Evolutionary conservation across 2,113 vertebrate species (phyloP), one percentile per base, ranked within the genome.

Genomic region (Lycocorax pyrrhopterus): DNA sequence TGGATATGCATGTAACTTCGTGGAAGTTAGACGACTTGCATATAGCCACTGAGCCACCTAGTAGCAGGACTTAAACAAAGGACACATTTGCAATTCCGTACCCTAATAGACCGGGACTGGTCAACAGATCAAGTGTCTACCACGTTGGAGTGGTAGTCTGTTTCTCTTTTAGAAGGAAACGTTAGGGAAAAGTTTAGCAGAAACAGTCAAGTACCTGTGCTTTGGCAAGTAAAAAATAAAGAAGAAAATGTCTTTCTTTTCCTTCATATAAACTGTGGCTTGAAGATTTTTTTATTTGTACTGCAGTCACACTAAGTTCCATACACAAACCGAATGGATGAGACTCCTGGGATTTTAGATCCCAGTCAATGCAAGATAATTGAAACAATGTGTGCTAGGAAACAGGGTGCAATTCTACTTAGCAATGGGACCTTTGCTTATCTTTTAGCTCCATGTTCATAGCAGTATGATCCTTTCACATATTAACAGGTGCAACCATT

Each of bases 401-500:
- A 94, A 85, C 12, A 62, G 16, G 16, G 78, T 78, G 23, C 26
- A 82, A 52, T 62, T 89, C 49, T 69, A 13, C 5, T 1, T 8
- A 20, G 39, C 33, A 89, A 27, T 15, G 35, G 53, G 30, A 73
- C 46, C 41, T 82, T 69, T 71, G n/a, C 63, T 90, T 74, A 76
- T 66, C 69, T 72, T 71, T 41, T 39, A 80, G 43, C 20, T 85
- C 78, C 2, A 0, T 76, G 33, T 13, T 3, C 16, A 55, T 6
- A 69, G 49, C n/a, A 81, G 39, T 29, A 44, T 8, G 37, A 89
- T 71, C 46, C 44, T 77, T 90, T 77, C 51, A 60, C 0, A 0
- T 23, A 86, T 37, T 75, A 84, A 88, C 69, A 93, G 49, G 83
- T 90, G 52, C 56, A 88, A 56, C 29, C 9, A 74, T 90, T 90